Percentiles rank a stretch among this genome's conserved stretches.
Conservation (phyloP, 30 jellyfish, hydroid and myxozoan species). For the Aurelia aurita complex sp. Pacific region DNA sequence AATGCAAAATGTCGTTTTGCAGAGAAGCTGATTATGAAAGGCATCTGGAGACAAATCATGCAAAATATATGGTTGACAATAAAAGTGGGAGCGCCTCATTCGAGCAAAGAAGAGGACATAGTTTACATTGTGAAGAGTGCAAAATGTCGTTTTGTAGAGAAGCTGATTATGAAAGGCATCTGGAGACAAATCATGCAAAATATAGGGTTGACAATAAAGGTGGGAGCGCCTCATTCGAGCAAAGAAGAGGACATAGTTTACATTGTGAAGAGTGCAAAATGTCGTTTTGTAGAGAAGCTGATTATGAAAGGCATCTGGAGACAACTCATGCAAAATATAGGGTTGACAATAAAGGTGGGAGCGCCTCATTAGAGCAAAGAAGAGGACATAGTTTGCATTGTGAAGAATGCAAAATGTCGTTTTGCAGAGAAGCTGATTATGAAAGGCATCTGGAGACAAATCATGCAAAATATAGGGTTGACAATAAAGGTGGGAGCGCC, state of each 20-base stretch:
- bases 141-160: neutral
- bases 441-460: constrained; percentile 7
- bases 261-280: constrained; percentile 12
- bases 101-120: neutral
- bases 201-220: neutral
- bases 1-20: constrained; percentile 9
- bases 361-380: too few species aligned
- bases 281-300: neutral
- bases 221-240: too few species aligned
- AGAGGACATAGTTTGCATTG: constrained; percentile 5
- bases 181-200: neutral
- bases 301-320: constrained; percentile 10
- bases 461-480: neutral
- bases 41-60: constrained; percentile 5
- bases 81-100: too few species aligned
- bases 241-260: neutral
- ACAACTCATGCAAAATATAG: neutral
- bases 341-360: neutral
- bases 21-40: neutral
- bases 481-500: too few species aligned
- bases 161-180: constrained; percentile 3
- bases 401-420: constrained; percentile 7
- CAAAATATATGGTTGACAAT: neutral
- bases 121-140: constrained; percentile 16
- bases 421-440: neutral